Conservation (phyloP, 2,797 vertebrate species). For the Amniataba percoides region DNA sequence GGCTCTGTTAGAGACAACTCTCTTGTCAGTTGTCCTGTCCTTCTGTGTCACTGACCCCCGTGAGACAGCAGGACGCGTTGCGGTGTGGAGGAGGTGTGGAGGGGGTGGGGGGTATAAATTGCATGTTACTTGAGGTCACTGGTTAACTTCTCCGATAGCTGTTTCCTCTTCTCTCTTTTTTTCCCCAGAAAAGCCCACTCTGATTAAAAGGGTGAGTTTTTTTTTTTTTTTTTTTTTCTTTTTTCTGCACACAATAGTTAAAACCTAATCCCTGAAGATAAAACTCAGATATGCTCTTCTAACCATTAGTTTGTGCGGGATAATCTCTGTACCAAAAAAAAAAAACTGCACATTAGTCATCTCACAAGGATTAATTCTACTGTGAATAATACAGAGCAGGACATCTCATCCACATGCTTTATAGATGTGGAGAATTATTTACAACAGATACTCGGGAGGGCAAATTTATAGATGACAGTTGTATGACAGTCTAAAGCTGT, state of each 20-base stretch:
- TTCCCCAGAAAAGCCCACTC: constrained; percentile 1
- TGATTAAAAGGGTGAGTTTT: constrained; percentile 26
- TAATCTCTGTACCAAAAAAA: constrained; percentile 55
- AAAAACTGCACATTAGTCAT: constrained; percentile 67
- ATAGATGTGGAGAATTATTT: constrained; percentile 52
- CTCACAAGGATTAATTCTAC: constrained; percentile 71
- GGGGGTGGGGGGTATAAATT: background rate
- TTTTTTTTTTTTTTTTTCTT: background rate
- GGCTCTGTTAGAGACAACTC: constrained; percentile 55
- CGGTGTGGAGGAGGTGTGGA: background rate
- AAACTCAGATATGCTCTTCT: constrained; percentile 30
- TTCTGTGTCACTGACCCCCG: constrained; percentile 59
- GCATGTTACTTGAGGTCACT: constrained; percentile 48
- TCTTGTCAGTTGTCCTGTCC: constrained; percentile 58
- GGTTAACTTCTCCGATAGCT: constrained; percentile 46
- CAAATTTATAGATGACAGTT: constrained; percentile 41
- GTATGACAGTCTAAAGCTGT: constrained; percentile 53
- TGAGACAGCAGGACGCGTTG: constrained; percentile 37
- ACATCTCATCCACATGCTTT: constrained; percentile 57
- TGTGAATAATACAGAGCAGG: constrained; percentile 68
- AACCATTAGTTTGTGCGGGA: constrained; percentile 44
- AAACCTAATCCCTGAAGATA: constrained; percentile 49
- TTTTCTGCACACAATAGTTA: constrained; percentile 1
- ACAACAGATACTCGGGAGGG: constrained; percentile 37
- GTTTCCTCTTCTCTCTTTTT: constrained; percentile 5